phyloP scores from a whole-genome alignment of 2,888 invertebrate species.

The Hypena proboscidalis region DNA sequence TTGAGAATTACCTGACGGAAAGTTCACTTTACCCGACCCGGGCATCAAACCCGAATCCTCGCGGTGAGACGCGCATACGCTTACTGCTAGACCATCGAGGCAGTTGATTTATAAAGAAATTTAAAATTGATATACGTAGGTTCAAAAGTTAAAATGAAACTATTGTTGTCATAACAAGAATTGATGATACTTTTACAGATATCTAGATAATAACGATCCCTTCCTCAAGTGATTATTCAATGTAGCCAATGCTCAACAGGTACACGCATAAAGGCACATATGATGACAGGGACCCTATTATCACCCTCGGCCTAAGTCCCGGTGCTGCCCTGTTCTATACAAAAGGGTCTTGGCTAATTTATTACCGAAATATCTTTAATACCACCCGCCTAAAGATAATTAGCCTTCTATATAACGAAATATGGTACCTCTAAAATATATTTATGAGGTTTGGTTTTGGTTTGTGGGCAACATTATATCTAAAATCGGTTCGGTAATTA shows the following conservation, averaged over 20 bases:
- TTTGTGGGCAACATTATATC: too few relatives aligned
- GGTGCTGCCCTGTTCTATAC: conserved; percentile 58
- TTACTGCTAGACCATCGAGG: too few relatives aligned
- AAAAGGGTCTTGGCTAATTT: conserved; percentile 63
- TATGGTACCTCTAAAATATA: conserved; percentile 32
- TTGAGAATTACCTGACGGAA: too few relatives aligned
- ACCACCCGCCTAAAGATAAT: conserved; percentile 55
- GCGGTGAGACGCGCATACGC: too few relatives aligned
- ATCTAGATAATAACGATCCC: conserved; percentile 11
- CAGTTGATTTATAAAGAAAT: too few relatives aligned
- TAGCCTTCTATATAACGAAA: conserved; percentile 47
- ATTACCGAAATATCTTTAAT: conserved; percentile 64
- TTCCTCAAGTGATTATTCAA: conserved; percentile 25
- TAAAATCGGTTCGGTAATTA: neutral
- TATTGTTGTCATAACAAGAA: too few relatives aligned
- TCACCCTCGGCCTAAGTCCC: conserved; percentile 62
- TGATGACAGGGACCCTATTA: conserved; percentile 68
- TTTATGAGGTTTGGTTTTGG: conserved; percentile 14
- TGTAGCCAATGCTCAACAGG: conserved; percentile 57
- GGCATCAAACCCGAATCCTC: too few relatives aligned
- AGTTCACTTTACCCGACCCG: too few relatives aligned
- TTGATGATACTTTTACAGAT: neutral
- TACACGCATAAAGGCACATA: conserved; percentile 58
- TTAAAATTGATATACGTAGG: too few relatives aligned
- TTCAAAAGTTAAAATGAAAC: too few relatives aligned